Evolutionary conservation across 2,113 vertebrate genomes (phyloP).

Genomic region (Ciconia maguari): DNA sequence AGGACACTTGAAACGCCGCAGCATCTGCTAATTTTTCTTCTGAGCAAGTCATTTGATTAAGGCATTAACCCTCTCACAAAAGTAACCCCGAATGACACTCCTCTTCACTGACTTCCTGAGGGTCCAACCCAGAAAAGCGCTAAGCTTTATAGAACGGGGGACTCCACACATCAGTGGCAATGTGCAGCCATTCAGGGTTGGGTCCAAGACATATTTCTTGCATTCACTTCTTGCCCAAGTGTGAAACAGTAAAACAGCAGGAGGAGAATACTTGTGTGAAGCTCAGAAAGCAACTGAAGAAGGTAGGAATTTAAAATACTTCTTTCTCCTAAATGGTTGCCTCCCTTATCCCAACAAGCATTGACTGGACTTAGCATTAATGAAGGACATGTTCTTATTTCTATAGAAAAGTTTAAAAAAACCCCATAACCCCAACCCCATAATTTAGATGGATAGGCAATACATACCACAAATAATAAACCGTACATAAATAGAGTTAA

Average conservation of each 20-base stretch:
- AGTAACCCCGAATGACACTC: neutral
- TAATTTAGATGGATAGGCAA: neutral
- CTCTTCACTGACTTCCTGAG: neutral
- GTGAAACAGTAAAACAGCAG: neutral
- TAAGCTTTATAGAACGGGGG: neutral
- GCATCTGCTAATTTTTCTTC: conserved; percentile 16
- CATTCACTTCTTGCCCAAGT: neutral
- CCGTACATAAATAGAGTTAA: neutral
- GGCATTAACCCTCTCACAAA: conserved; percentile 34
- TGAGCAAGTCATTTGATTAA: neutral
- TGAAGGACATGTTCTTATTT: neutral
- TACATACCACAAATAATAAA: neutral
- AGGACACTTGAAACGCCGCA: neutral
- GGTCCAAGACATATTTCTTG: neutral
- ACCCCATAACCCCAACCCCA: neutral
- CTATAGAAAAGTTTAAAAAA: neutral
- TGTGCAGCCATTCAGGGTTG: neutral
- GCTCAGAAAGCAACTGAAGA: neutral
- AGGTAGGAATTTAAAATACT: neutral
- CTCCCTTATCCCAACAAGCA: neutral
- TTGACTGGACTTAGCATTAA: neutral
- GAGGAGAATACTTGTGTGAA: neutral
- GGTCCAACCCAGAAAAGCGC: neutral
- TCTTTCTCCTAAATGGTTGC: neutral
- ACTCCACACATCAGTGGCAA: neutral